Evolutionary conservation across 2,797 vertebrate species (phyloP).

Genomic region (Cyclopterus lumpus): DNA sequence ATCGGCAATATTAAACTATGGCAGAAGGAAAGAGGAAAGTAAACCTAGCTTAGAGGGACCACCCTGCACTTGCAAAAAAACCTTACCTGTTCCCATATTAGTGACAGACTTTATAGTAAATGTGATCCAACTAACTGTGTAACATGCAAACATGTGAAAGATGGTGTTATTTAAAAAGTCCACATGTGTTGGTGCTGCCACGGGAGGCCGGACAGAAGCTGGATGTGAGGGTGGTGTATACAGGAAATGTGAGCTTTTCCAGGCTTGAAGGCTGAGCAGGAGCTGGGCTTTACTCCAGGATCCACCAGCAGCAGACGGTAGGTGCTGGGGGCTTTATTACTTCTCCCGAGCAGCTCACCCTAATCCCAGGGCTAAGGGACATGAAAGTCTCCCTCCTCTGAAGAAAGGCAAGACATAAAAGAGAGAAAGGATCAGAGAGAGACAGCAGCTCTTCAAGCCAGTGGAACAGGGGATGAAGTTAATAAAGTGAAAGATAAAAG

Average conservation of each 20-base stretch:
- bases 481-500: constrained; percentile 71
- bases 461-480: constrained; percentile 59
- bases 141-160: constrained; percentile 20
- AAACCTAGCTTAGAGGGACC: neutral
- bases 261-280: constrained; percentile 58
- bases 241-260: constrained; percentile 79
- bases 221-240: constrained; percentile 54
- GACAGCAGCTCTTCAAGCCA: constrained; percentile 55
- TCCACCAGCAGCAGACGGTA: constrained; percentile 68
- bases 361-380: constrained; percentile 76
- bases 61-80: neutral
- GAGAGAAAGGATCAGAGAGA: constrained; percentile 67
- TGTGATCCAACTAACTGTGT: constrained; percentile 1
- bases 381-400: constrained; percentile 74
- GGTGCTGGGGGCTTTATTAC: constrained; percentile 75
- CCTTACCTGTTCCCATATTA: neutral
- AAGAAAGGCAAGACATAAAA: constrained; percentile 73
- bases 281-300: constrained; percentile 69
- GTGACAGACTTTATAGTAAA: neutral
- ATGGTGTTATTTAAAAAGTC: constrained; percentile 13
- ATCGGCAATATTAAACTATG: neutral
- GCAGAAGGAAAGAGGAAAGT: neutral
- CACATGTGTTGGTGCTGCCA: constrained; percentile 19
- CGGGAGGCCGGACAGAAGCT: constrained; percentile 42
- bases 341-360: constrained; percentile 67